Conservation (phyloP, 2,797 vertebrate genomes). For the Fistularia commersonii region DNA sequence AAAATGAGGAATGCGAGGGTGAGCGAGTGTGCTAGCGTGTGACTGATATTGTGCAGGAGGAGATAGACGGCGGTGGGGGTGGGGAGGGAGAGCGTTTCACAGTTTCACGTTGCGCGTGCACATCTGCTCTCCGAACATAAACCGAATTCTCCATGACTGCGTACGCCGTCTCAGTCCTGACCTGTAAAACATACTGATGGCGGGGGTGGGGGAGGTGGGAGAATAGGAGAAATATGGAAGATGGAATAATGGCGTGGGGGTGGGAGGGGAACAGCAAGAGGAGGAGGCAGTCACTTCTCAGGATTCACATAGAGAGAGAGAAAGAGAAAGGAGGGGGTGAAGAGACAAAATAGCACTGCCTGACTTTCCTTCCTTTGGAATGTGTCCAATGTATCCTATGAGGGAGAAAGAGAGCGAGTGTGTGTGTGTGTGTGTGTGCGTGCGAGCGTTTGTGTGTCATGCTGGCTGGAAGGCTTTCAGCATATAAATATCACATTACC, state of each 20-base stretch:
- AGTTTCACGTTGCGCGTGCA: constrained; percentile 18
- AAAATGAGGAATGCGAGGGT: constrained; percentile 56
- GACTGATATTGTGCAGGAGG: constrained; percentile 33
- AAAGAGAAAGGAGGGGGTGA: constrained; percentile 16
- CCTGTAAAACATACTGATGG: constrained; percentile 60
- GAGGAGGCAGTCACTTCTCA: constrained; percentile 24
- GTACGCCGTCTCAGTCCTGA: constrained; percentile 51
- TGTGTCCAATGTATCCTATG: constrained; percentile 62
- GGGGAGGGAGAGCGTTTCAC: background rate
- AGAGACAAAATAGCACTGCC: constrained; percentile 27
- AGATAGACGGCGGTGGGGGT: constrained; percentile 12
- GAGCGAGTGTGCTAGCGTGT: constrained; percentile 35
- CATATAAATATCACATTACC: constrained; percentile 83
- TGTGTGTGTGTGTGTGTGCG: constrained; percentile 25
- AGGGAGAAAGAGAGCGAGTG: constrained; percentile 9
- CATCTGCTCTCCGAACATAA: constrained; percentile 44
- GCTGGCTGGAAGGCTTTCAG: constrained; percentile 72
- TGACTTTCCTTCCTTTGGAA: constrained; percentile 64
- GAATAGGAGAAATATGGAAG: constrained; percentile 29
- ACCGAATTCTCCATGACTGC: constrained; percentile 50
- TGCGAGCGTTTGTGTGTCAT: constrained; percentile 41
- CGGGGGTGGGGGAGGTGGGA: too few relatives aligned
- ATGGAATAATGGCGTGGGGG: constrained; percentile 25
- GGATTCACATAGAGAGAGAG: constrained; percentile 43
- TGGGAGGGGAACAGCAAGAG: constrained; percentile 23